Conservation (phyloP, 2,888 invertebrate species). For the Phragmatobia fuliginosa region DNA sequence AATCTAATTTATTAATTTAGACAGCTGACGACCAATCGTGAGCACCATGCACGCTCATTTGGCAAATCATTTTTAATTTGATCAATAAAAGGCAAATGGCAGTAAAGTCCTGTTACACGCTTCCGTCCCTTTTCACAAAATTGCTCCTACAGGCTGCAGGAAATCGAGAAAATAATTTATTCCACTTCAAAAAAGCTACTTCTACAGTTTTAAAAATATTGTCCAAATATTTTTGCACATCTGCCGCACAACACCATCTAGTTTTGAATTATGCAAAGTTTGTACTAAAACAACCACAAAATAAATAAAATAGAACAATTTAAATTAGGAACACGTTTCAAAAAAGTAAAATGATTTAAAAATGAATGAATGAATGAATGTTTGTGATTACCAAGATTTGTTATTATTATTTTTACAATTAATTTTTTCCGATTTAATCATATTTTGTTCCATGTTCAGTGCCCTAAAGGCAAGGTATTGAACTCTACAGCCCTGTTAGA, state of each 20-base stretch:
- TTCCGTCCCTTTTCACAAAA: background rate
- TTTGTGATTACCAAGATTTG: too few species aligned
- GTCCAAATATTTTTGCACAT: too few species aligned
- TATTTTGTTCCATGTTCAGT: background rate
- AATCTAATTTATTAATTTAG: too few species aligned
- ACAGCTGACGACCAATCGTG: too few species aligned
- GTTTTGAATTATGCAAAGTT: too few species aligned
- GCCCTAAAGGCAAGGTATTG: conserved; percentile 4
- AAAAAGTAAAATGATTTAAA: background rate
- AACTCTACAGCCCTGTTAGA: conserved; percentile 17
- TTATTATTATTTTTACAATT: too few species aligned
- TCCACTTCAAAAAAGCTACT: background rate
- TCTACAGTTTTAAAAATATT: background rate
- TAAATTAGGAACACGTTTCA: background rate
- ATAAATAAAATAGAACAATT: background rate
- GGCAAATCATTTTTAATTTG: too few species aligned
- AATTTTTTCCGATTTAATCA: too few species aligned
- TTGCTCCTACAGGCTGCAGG: background rate
- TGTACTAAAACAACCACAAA: too few species aligned
- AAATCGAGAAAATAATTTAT: background rate
- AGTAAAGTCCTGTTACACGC: background rate
- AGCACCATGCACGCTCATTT: too few species aligned
- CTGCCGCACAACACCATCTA: too few species aligned
- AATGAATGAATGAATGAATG: too few species aligned
- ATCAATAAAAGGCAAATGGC: background rate